A percentile compares a stretch with the other conserved stretches of the same genome.
These are phyloP conservation scores for Myripristis jacobus DNA, from an alignment of 2,797 vertebrate species.

Conservation along the genomic window DNA sequence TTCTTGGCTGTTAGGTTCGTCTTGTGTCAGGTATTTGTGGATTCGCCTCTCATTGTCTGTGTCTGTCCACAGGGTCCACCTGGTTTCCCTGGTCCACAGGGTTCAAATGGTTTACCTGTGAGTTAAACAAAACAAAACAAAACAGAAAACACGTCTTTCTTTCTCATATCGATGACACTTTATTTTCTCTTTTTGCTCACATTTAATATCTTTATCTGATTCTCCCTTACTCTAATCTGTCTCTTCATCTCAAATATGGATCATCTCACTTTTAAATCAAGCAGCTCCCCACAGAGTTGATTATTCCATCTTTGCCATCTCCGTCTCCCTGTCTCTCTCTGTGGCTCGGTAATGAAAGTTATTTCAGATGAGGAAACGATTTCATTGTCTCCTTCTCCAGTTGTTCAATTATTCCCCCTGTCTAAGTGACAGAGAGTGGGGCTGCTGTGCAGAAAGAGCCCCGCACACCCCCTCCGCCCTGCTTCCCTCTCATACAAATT, in stretches of 20 bases:
- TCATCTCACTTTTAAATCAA: conserved; percentile 36
- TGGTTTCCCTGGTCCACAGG: conserved; percentile 78
- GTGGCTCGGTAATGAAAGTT: conserved; percentile 63
- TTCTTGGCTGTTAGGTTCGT: background rate
- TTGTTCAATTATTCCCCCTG: conserved; percentile 73
- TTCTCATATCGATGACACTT: background rate
- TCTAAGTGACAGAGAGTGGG: conserved; percentile 71
- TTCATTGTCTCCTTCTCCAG: conserved; percentile 63
- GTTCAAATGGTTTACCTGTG: conserved; percentile 70
- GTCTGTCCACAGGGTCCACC: conserved; percentile 75
- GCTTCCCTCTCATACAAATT: conserved; percentile 36
- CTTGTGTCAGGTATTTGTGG: conserved; percentile 21
- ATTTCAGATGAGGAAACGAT: conserved; percentile 71
- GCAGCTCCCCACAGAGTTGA: conserved; percentile 15
- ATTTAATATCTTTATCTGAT: conserved; percentile 22
- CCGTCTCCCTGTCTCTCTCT: conserved; percentile 6
- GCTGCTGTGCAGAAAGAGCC: conserved; percentile 34
- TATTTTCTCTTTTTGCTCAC: background rate
- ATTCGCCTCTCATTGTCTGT: background rate
- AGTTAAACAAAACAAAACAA: conserved; percentile 42
- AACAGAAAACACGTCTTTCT: no score
- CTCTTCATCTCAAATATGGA: conserved; percentile 22
- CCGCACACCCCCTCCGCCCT: background rate
- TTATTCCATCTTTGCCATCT: conserved; percentile 24
- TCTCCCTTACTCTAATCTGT: conserved; percentile 28